phyloP scores from a whole-genome alignment of 2,888 invertebrate genomes.

The Apamea crenata region DNA sequence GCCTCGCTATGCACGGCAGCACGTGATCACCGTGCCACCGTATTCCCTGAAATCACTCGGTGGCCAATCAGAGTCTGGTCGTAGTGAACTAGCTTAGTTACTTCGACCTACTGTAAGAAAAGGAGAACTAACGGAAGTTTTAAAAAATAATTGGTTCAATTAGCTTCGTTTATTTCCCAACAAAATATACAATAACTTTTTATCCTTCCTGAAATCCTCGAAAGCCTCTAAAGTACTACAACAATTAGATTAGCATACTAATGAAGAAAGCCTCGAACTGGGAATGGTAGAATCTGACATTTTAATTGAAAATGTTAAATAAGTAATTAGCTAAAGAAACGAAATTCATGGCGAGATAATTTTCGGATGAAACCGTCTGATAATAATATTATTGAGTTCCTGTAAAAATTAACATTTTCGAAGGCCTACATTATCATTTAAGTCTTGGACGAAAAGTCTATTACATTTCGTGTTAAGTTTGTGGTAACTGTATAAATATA shows the following conservation, averaged over 20 bases:
- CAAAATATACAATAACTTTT: neutral
- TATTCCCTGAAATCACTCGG: too few species aligned
- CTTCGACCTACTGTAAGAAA: too few species aligned
- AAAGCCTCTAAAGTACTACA: conserved; percentile 54
- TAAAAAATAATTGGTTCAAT: neutral
- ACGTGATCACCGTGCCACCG: too few species aligned
- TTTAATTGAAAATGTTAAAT: conserved; percentile 70
- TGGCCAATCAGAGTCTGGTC: too few species aligned
- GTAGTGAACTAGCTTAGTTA: too few species aligned
- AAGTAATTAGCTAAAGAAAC: conserved; percentile 59
- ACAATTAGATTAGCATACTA: conserved; percentile 73
- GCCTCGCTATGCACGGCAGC: too few species aligned
- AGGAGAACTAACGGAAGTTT: neutral
- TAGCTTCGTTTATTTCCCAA: neutral
- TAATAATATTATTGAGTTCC: conserved; percentile 56
- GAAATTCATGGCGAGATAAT: conserved; percentile 59
- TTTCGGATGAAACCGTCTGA: conserved; percentile 44
- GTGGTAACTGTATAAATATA: neutral
- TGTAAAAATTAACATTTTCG: conserved; percentile 46
- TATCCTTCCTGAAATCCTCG: conserved; percentile 36
- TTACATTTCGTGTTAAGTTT: conserved; percentile 6
- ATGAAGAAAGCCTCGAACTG: conserved; percentile 62
- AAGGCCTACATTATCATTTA: conserved; percentile 16
- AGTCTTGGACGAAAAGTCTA: conserved; percentile 14
- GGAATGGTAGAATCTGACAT: conserved; percentile 59